Conservation (phyloP, 1,140 invertebrate genomes). For the Anastrepha ludens region DNA sequence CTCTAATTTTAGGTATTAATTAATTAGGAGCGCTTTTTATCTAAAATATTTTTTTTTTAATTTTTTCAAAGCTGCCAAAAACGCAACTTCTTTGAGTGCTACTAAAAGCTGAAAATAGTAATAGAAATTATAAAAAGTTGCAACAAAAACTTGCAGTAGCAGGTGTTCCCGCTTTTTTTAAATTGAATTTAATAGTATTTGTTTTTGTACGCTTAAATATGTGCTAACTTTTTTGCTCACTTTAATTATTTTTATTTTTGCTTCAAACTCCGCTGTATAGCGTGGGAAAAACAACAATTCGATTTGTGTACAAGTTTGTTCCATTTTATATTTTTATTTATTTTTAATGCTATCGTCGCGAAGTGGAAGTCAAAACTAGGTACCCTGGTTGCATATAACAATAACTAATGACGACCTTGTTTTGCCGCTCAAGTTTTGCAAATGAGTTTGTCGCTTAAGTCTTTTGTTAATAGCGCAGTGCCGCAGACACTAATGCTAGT, state of each 20-base stretch:
- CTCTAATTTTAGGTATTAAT: too few species aligned
- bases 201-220: neutral
- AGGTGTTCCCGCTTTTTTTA: neutral
- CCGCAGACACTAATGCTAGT: neutral
- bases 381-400: neutral
- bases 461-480: neutral
- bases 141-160: neutral
- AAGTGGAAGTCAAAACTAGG: neutral
- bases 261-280: neutral
- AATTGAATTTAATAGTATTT: neutral
- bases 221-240: neutral
- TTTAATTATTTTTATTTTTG: conserved; percentile 6
- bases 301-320: neutral
- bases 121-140: too few species aligned
- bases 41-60: too few species aligned
- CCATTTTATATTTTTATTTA: neutral
- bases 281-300: neutral
- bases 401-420: conserved; percentile 30
- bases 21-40: too few species aligned
- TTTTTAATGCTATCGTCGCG: neutral
- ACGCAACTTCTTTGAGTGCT: too few species aligned
- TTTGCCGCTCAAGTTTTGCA: conserved; percentile 20
- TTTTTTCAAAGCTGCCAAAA: too few species aligned
- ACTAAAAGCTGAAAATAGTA: too few species aligned
- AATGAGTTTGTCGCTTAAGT: conserved; percentile 46